Conservation (phyloP, 2,797 vertebrate species). For the Eutrigla gurnardus region DNA sequence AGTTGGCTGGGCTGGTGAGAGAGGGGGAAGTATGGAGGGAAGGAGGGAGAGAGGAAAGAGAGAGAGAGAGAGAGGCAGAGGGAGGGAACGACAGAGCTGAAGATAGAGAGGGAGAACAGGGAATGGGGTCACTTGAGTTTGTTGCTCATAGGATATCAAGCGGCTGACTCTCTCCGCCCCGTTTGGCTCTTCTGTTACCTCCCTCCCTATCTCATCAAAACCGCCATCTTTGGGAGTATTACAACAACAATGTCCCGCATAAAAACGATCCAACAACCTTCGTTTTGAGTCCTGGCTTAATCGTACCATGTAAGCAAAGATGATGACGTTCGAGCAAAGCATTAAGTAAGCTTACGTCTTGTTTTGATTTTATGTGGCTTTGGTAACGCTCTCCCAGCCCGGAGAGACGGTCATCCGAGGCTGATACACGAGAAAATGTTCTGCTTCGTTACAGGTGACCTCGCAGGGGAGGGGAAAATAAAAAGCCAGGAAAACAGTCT, state of each 20-base stretch:
- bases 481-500: constrained; percentile 9
- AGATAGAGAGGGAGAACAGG: constrained; percentile 69
- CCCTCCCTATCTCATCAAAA: constrained; percentile 73
- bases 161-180: constrained; percentile 74
- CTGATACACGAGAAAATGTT: constrained; percentile 25
- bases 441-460: constrained; percentile 41
- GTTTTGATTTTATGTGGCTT: constrained; percentile 36
- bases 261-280: constrained; percentile 46
- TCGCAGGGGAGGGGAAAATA: background rate
- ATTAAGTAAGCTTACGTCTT: constrained; percentile 44
- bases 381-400: constrained; percentile 25
- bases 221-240: constrained; percentile 79
- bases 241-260: constrained; percentile 62
- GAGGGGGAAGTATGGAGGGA: constrained; percentile 43
- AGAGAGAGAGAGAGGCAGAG: constrained; percentile 38
- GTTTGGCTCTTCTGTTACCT: constrained; percentile 66
- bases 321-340: constrained; percentile 49
- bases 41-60: constrained; percentile 35
- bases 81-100: constrained; percentile 63
- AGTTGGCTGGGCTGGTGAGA: constrained; percentile 73
- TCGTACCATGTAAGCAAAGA: constrained; percentile 52
- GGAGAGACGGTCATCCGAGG: constrained; percentile 11
- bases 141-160: constrained; percentile 83
- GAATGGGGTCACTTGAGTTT: constrained; percentile 86
- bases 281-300: constrained; percentile 40